These are phyloP conservation scores for Brachionichthys hirsutus DNA, from an alignment of 2,113 vertebrate genomes.

Conservation along the genomic window DNA sequence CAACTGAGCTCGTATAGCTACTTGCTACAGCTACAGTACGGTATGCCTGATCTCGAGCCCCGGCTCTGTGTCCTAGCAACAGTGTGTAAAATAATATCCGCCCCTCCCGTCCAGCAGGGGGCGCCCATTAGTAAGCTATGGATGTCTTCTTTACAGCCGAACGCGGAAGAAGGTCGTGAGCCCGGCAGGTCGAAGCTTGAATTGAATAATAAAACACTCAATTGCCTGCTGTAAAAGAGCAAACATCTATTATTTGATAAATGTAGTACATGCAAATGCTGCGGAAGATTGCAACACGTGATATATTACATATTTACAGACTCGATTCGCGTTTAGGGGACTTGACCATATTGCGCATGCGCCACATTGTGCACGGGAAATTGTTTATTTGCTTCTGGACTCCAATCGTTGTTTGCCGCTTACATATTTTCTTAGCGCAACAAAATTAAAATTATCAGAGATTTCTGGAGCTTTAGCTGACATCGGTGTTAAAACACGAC, in stretches of 20 bases:
- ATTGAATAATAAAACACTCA: conserved; percentile 1
- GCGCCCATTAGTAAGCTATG: background rate
- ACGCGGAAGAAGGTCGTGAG: conserved; percentile 10
- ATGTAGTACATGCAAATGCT: too few species aligned
- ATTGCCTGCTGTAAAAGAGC: background rate
- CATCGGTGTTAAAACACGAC: background rate
- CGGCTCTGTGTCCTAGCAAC: conserved; percentile 64
- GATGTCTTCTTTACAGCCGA: background rate
- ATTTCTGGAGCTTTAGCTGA: fast-evolving
- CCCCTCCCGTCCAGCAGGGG: conserved; percentile 38
- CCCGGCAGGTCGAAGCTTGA: conserved; percentile 12
- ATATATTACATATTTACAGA: too few species aligned
- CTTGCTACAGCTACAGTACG: too few species aligned
- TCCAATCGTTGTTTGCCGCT: too few species aligned
- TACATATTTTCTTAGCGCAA: too few species aligned
- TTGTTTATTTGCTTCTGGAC: background rate
- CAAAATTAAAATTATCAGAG: too few species aligned
- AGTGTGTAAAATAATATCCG: background rate
- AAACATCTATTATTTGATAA: background rate
- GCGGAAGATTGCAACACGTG: too few species aligned
- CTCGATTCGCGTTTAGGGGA: too few species aligned
- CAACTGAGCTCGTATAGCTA: too few species aligned
- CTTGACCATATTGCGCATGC: background rate
- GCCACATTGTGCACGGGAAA: background rate
- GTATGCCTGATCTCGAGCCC: background rate